Base-by-base conservation (phyloP, 2,113 vertebrate species). In the Tursiops truncatus region DNA sequence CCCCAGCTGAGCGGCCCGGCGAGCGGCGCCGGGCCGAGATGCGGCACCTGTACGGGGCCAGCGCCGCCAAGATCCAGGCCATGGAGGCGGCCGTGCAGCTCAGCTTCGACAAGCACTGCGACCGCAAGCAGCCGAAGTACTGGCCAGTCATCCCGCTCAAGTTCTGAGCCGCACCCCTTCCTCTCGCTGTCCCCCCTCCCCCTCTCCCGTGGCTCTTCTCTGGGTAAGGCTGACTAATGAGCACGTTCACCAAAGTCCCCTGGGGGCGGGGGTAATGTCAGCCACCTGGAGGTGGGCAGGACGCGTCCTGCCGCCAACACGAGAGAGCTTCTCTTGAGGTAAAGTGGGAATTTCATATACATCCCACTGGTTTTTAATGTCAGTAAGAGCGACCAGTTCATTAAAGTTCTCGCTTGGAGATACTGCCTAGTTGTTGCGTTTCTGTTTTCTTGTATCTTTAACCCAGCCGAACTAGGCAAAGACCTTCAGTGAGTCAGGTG, bases 21-120 rank as follows among this genome's bases (percentile, higher is more conserved):
- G 99, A 99, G 97, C 98, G 99, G 63, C 99, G 99, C 11, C 90
- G 97, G 25, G 99, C 99, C 0, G 99, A 99, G 98, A 99, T 99
- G 99, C 99, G 99, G 98, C 99, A 97, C 88, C 98, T 99, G 0
- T 99, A 99, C 1, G 99, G 99, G 33, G 95, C 98, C n/a, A 98
- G 99, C 7, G 98, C 99, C 0, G 95, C 98, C 85, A 99, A 99
- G 98, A 99, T 99, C 97, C 98, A 99, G 98, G 99, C 99, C 70
- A 99, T 99, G 99, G 99, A 99, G 98, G 97, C 99, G 0, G 99
- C 99, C 0, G 98, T 99, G 99, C 99, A 99, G 97, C 99, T 99
- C 83, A 98, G 96, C 28, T 99, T 99, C 50, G 99, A 99, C 97
- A 99, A 99, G 47, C 99, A 99, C 97, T 99, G 99, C 96, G 99